Percentiles rank a stretch among this genome's conserved stretches.
These are phyloP conservation scores for Natrix natrix DNA, from an alignment of 2,797 vertebrate genomes.

Conservation along the genomic window DNA sequence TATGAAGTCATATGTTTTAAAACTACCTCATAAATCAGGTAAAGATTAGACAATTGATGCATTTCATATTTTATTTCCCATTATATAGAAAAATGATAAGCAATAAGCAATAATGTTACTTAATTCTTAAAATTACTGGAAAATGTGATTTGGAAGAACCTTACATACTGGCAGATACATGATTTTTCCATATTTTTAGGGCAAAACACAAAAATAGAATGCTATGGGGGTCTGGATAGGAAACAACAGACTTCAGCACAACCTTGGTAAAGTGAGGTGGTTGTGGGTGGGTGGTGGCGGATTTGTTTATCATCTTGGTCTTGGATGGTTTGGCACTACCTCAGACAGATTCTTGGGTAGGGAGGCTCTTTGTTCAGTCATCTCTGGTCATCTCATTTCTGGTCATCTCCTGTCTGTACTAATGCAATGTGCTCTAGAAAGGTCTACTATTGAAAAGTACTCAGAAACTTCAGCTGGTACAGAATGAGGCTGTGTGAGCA, in stretches of 20 bases:
- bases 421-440: neutral
- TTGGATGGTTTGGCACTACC: neutral
- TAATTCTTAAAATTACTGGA: neutral
- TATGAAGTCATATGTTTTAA: conserved; percentile 90
- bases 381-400: neutral
- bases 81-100: neutral
- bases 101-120: neutral
- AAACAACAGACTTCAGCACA: neutral
- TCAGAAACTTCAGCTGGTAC: neutral
- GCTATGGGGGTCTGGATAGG: neutral
- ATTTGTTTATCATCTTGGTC: neutral
- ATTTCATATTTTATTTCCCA: neutral
- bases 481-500: neutral
- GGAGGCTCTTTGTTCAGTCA: neutral
- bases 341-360: neutral
- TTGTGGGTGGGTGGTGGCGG: neutral
- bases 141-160: neutral
- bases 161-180: neutral
- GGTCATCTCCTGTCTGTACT: neutral
- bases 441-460: neutral
- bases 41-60: conserved; percentile 23
- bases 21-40: conserved; percentile 83
- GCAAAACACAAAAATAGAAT: neutral
- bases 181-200: neutral
- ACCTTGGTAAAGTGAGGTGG: neutral